These are phyloP conservation scores for Xenopus borealis DNA, from an alignment of 2,113 vertebrate species.

Conservation along the genomic window DNA sequence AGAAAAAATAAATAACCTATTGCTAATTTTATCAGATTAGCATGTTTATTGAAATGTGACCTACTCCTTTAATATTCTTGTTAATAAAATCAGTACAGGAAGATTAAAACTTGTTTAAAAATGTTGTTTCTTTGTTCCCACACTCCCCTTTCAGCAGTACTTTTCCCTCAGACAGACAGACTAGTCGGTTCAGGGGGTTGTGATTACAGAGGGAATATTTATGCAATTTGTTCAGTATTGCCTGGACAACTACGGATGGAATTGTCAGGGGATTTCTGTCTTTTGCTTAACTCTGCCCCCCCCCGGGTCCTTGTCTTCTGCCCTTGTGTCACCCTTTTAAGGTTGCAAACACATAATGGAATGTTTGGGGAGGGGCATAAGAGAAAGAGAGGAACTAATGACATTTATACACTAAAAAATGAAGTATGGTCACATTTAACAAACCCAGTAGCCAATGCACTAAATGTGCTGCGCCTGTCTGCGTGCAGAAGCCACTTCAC, in stretches of 20 bases:
- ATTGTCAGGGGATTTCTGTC: conserved; percentile 36
- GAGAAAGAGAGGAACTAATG: background rate
- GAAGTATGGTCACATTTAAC: too few relatives aligned
- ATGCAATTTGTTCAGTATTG: conserved; percentile 37
- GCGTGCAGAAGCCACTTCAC: too few relatives aligned
- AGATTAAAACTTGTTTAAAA: background rate
- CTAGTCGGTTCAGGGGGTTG: background rate
- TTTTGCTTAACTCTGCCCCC: conserved; percentile 26
- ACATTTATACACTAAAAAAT: background rate
- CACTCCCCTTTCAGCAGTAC: background rate
- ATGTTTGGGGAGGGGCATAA: background rate
- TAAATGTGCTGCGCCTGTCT: too few relatives aligned
- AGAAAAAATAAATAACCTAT: too few relatives aligned
- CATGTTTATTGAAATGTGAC: too few relatives aligned
- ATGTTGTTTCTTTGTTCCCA: too few relatives aligned
- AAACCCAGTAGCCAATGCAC: too few relatives aligned
- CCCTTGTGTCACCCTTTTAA: conserved; percentile 23
- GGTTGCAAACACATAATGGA: conserved; percentile 30
- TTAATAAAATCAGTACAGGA: too few relatives aligned
- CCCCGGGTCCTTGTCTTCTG: conserved; percentile 6
- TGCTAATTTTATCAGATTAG: too few relatives aligned
- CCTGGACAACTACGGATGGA: conserved; percentile 21
- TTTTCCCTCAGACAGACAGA: conserved; percentile 21
- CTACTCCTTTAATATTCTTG: too few relatives aligned
- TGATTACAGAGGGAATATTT: conserved; percentile 43